Percentiles rank a stretch among this genome's conserved stretches.
Conservation (phyloP, 37 sponge, comb jelly and placozoan genomes). For the Geodia barretti region DNA sequence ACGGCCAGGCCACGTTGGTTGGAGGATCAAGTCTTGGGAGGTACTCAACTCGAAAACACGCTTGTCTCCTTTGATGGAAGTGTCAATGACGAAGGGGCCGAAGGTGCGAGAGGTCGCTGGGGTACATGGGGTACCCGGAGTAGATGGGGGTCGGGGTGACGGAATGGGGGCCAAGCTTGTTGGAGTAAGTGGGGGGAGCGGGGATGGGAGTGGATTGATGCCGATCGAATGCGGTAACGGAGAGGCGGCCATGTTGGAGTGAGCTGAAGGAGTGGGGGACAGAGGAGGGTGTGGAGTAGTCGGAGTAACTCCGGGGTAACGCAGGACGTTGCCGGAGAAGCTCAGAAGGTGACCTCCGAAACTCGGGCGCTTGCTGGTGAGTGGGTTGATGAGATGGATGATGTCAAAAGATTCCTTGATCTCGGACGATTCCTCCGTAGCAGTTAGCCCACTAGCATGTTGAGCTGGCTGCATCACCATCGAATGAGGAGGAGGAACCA, state of each 20-base stretch:
- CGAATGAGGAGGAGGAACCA: too few species aligned
- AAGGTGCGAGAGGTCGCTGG: not conserved
- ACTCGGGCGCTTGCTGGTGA: too few species aligned
- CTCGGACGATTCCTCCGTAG: slow-evolving; percentile 4
- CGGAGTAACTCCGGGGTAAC: not conserved
- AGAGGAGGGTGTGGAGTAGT: not conserved
- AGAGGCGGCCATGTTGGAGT: not conserved
- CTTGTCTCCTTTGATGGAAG: not conserved
- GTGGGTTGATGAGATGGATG: not conserved
- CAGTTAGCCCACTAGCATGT: not conserved
- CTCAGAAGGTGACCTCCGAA: slow-evolving; percentile 1
- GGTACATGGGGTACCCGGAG: slow-evolving; percentile 6
- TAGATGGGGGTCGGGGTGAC: not conserved
- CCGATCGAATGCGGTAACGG: too few species aligned
- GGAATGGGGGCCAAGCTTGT: not conserved
- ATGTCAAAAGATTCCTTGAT: slow-evolving; percentile 9
- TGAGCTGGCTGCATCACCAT: not conserved
- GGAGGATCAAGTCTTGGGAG: not conserved
- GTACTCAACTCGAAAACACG: slow-evolving; percentile 17
- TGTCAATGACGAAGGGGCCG: not conserved
- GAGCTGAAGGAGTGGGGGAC: not conserved
- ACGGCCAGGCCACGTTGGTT: not conserved
- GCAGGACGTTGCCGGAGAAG: not conserved
- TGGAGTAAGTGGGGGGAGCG: not conserved
- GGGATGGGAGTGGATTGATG: not conserved